Conservation (phyloP, 2,113 vertebrate genomes). For the Eublepharis macularius region DNA sequence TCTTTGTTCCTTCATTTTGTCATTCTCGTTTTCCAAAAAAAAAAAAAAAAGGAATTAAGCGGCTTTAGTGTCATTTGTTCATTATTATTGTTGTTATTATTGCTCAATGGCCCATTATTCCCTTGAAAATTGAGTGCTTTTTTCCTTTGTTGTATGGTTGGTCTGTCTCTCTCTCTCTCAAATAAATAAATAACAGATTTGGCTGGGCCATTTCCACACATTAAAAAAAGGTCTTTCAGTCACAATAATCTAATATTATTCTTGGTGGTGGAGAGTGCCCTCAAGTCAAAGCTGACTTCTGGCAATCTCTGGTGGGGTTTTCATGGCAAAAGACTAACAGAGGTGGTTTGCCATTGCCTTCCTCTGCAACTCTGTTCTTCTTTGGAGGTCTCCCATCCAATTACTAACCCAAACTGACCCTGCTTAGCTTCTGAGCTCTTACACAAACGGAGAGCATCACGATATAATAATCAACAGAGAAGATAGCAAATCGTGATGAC, state of each 20-base stretch:
- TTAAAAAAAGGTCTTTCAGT: neutral
- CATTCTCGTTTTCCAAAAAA: neutral
- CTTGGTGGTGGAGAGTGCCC: too few relatives aligned
- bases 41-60: neutral
- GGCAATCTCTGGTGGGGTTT: too few relatives aligned
- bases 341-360: too few relatives aligned
- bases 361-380: too few relatives aligned
- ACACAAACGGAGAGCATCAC: too few relatives aligned
- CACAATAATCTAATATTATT: neutral
- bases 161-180: neutral
- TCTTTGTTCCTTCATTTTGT: constrained; percentile 3
- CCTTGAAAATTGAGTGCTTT: neutral
- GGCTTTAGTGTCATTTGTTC: neutral
- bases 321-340: too few relatives aligned
- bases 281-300: too few relatives aligned
- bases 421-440: too few relatives aligned
- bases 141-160: neutral
- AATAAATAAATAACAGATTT: neutral
- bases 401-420: too few relatives aligned
- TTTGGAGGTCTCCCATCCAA: too few relatives aligned
- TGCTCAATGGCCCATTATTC: neutral
- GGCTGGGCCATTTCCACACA: neutral
- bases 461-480: too few relatives aligned
- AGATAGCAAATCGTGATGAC: too few relatives aligned
- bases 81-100: neutral